These are phyloP conservation scores for Zaprionus nigranus DNA, from an alignment of 1,140 invertebrate genomes.

Conservation along the genomic window DNA sequence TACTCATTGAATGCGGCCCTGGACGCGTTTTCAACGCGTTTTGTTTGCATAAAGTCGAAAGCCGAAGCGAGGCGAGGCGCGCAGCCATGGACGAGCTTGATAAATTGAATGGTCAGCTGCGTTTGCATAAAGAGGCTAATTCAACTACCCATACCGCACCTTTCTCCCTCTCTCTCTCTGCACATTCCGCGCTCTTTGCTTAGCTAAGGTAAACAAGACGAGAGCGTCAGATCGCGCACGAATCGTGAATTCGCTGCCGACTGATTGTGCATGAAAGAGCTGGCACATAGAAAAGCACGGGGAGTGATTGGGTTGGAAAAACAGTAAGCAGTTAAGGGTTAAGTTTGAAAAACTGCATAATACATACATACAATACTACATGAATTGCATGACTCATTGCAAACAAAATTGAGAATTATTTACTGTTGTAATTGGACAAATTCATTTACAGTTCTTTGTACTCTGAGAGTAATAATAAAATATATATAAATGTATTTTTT, in stretches of 20 bases:
- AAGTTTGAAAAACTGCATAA: no score
- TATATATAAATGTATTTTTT: no score
- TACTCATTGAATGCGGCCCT: conserved; percentile 59
- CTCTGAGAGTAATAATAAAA: no score
- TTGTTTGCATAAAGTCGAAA: conserved; percentile 74
- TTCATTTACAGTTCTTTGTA: no score
- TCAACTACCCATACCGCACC: background rate
- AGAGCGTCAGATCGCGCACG: conserved; percentile 25
- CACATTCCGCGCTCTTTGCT: conserved; percentile 28
- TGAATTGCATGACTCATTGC: no score
- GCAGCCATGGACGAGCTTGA: conserved; percentile 64
- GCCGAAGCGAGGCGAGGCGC: conserved; percentile 47
- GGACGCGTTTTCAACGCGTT: conserved; percentile 63
- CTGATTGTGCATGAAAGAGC: conserved; percentile 15
- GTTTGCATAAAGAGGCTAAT: conserved; percentile 67
- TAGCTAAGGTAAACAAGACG: conserved; percentile 53
- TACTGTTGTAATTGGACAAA: no score
- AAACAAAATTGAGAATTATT: no score
- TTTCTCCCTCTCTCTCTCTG: background rate
- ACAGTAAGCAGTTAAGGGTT: background rate
- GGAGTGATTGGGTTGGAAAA: background rate
- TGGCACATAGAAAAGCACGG: background rate
- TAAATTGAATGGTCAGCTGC: conserved; percentile 79
- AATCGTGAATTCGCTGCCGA: conserved; percentile 8
- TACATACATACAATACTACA: no score